A percentile compares a stretch with the other conserved stretches of the same genome.
Evolutionary conservation across 2,888 invertebrate species (phyloP).

Genomic region (Nasonovia ribisnigri): DNA sequence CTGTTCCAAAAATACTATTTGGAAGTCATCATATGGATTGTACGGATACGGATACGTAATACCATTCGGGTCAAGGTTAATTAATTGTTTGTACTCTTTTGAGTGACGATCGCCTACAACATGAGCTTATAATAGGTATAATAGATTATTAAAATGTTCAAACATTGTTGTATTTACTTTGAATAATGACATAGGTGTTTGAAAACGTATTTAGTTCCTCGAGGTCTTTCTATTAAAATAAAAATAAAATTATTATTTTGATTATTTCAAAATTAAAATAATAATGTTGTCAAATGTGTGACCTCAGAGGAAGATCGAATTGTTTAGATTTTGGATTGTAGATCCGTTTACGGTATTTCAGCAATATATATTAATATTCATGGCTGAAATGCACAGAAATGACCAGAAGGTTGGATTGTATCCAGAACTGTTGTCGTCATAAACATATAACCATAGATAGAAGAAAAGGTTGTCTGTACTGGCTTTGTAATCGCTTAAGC

Average conservation of each 20-base stretch:
- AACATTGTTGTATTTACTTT: conserved; percentile 21
- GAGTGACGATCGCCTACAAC: conserved; percentile 38
- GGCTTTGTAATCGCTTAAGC: conserved; percentile 35
- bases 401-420: conserved; percentile 61
- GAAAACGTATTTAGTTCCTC: not conserved
- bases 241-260: conserved; percentile 11
- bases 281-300: conserved; percentile 11
- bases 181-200: not conserved
- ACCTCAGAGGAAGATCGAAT: conserved; percentile 38
- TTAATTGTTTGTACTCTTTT: conserved; percentile 32
- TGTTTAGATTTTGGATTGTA: conserved; percentile 39
- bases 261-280: conserved; percentile 6
- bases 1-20: conserved; percentile 21
- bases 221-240: conserved; percentile 14
- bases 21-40: not conserved
- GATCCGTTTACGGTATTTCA: conserved; percentile 39
- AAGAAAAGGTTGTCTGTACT: conserved; percentile 32
- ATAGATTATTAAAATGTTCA: conserved; percentile 35
- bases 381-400: conserved; percentile 52
- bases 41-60: conserved; percentile 50
- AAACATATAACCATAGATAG: conserved; percentile 43
- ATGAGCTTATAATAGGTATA: not conserved
- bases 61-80: conserved; percentile 52
- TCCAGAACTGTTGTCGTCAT: conserved; percentile 55
- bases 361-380: conserved; percentile 58